Percentiles rank a stretch among this genome's conserved stretches.
Evolutionary conservation across 2,888 invertebrate genomes (phyloP).

Genomic region (Xanthorhoe spadicearia): DNA sequence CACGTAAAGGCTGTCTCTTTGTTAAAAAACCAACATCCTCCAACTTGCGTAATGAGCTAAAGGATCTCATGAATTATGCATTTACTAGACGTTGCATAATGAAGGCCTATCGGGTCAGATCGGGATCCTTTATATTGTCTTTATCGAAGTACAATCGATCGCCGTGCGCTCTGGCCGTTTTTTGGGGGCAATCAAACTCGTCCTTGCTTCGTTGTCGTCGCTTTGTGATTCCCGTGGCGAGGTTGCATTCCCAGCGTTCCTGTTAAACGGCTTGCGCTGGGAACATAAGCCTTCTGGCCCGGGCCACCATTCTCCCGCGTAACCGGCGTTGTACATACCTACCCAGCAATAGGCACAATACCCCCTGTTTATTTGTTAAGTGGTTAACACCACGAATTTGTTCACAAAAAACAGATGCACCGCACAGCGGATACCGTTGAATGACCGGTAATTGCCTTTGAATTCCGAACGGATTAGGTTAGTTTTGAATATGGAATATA

Average conservation of each 20-base stretch:
- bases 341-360: constrained; percentile 25
- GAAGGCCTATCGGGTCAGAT: constrained; percentile 21
- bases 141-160: constrained; percentile 42
- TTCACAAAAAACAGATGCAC: constrained; percentile 35
- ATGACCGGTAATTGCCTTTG: constrained; percentile 41
- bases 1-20: constrained; percentile 4
- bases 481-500: constrained; percentile 7
- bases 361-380: constrained; percentile 34
- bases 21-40: constrained; percentile 22
- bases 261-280: constrained; percentile 42
- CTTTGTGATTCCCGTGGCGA: constrained; percentile 74
- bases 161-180: constrained; percentile 41
- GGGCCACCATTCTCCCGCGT: constrained; percentile 40
- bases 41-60: constrained; percentile 22
- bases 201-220: constrained; percentile 73
- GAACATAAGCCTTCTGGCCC: constrained; percentile 38
- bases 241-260: constrained; percentile 73
- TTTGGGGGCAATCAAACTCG: constrained; percentile 70
- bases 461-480: constrained; percentile 40
- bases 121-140: constrained; percentile 16
- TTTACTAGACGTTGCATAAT: constrained; percentile 29
- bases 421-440: constrained; percentile 39
- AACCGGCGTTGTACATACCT: constrained; percentile 22
- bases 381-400: constrained; percentile 27
- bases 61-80: constrained; percentile 30